phyloP scores from a whole-genome alignment of 2,113 vertebrate genomes.

The Pluvianellus socialis region DNA sequence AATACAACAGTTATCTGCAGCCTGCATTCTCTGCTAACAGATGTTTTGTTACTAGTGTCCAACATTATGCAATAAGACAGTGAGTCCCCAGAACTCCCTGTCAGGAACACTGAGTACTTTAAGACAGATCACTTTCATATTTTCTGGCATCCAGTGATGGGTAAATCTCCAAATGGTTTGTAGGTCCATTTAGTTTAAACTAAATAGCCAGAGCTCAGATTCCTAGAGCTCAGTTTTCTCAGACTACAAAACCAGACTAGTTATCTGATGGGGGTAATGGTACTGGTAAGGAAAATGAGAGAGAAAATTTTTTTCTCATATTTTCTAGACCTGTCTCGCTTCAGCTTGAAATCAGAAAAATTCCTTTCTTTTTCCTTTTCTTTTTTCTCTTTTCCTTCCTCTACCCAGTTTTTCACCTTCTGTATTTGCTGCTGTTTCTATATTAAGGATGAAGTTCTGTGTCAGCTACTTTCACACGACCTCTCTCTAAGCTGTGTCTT shows the following conservation, averaged over 20 bases:
- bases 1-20: background rate
- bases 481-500: background rate
- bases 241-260: background rate
- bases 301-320: background rate
- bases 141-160: slow-evolving; percentile 23
- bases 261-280: background rate
- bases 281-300: background rate
- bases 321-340: background rate
- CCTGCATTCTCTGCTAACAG: slow-evolving; percentile 5
- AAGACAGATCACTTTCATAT: slow-evolving; percentile 25
- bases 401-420: background rate
- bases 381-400: background rate
- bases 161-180: slow-evolving; percentile 25
- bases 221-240: slow-evolving; percentile 34
- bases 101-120: slow-evolving; percentile 50
- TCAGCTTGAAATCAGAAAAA: background rate
- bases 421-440: background rate
- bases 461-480: background rate
- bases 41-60: slow-evolving; percentile 26
- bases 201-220: background rate
- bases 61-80: slow-evolving; percentile 41
- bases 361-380: background rate
- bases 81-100: slow-evolving; percentile 24
- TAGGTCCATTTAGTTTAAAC: background rate
- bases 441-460: background rate